Base-by-base conservation (phyloP, 2,797 vertebrate genomes). In the Coendou prehensilis region DNA sequence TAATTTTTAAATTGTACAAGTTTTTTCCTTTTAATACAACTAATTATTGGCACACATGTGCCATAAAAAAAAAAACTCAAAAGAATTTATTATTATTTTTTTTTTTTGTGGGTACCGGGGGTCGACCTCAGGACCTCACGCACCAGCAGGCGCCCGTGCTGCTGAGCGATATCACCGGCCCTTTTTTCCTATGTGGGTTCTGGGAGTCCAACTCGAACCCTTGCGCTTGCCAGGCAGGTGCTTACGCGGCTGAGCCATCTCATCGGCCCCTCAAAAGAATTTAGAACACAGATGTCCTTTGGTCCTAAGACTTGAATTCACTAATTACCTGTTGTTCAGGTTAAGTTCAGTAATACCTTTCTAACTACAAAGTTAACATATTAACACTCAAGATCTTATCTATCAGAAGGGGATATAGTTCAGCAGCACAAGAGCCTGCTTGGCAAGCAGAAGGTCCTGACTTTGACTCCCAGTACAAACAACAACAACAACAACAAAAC, bases 371-470 rank as follows among this genome's bases (percentile, higher is more conserved):
- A 84, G 47, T 92, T 92, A 92, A 84, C n/a, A 87, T 71, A 82
- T 3, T 73, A 59, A 91, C 57, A 91, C 89, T 73, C 3, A 93
- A 91, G 79, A 94, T 86, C 69, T 92, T 95, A 87, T 82, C 61
- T 76, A 41, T 41, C 37, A 41, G 37, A 41, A 41, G 37, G 37
- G 37, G 37, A 41, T 41, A 41, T 41, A 41, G 37, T 41, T 41
- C 37, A 41, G 37, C 37, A 41, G 37, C 37, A 41, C 37, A 41
- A 41, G 37, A 2, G 37, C 37, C 37, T 41, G 37, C 37, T 41
- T 41, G 37, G 37, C 37, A 41, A 41, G 37, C 37, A 41, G 37
- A 41, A 41, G 37, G 37, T 41, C 37, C 37, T 41, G 37, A 41
- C 37, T 41, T 41, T 41, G 37, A 41, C 37, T 41, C 37, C 37